phyloP scores from a whole-genome alignment of 1,140 invertebrate species.

The Helicoverpa armigera region DNA sequence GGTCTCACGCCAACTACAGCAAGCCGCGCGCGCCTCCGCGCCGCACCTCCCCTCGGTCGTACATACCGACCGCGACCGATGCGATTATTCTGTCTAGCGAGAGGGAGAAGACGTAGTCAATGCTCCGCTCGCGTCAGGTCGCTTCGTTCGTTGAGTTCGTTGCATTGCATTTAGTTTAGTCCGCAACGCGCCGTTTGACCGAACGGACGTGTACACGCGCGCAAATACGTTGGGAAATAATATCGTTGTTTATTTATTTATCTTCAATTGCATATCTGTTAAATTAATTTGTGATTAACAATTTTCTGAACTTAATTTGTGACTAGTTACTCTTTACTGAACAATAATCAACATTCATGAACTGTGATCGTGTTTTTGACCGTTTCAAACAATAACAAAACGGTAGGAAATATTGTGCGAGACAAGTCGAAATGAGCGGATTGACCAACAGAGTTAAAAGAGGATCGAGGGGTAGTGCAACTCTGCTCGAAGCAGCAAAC shows the following conservation, averaged over 20 bases:
- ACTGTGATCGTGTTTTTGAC: slow-evolving; percentile 80
- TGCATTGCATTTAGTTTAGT: slow-evolving; percentile 69
- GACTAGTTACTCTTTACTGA: slow-evolving; percentile 2
- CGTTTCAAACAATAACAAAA: slow-evolving; percentile 77
- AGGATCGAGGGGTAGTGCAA: slow-evolving; percentile 86
- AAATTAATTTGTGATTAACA: slow-evolving; percentile 60
- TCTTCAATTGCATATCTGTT: slow-evolving; percentile 66
- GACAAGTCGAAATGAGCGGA: slow-evolving; percentile 85
- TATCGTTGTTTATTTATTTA: slow-evolving; percentile 62
- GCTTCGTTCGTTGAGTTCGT: slow-evolving; percentile 27
- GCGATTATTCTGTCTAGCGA: slow-evolving; percentile 83
- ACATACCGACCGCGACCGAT: slow-evolving; percentile 62
- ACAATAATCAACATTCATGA: slow-evolving; percentile 70
- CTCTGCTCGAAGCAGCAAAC: slow-evolving; percentile 85
- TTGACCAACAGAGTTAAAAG: slow-evolving; percentile 86
- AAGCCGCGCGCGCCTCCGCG: slow-evolving; percentile 42
- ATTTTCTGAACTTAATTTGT: slow-evolving; percentile 23
- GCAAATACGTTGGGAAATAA: slow-evolving; percentile 45
- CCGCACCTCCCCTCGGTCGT: slow-evolving; percentile 38
- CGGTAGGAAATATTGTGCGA: slow-evolving; percentile 74
- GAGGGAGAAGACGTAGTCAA: slow-evolving; percentile 79
- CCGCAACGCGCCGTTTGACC: slow-evolving; percentile 74
- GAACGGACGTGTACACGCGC: slow-evolving; percentile 69
- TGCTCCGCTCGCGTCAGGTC: slow-evolving; percentile 75
- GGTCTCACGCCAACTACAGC: slow-evolving; percentile 35